Base-by-base conservation (phyloP, 2,888 invertebrate species). In the Spodoptera picta region DNA sequence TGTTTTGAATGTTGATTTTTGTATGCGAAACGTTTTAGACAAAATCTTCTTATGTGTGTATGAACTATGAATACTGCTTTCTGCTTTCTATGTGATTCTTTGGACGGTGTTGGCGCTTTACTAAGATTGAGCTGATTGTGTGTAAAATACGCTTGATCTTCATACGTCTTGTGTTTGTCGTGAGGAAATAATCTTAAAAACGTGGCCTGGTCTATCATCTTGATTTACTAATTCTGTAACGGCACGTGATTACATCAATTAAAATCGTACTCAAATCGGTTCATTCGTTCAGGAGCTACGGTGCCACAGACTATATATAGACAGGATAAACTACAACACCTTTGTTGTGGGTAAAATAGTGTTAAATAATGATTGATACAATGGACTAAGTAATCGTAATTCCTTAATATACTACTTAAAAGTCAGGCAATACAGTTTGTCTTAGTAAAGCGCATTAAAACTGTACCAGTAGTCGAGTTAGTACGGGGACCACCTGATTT, bases 401-500 rank as follows among this genome's bases (percentile, higher is more conserved):
- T 27, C 11, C 1, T 6, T 7, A 23, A n/a, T 19, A 19, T 2
- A 19, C 19, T 19, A 19, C 19, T 19, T 19, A 2, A 19, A 19
- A 2, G 19, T 19, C 19, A 19, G 19, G 0, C 19, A 19, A 19
- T 19, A 31, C 23, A 51, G 24, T 6, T 14, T 45, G 5, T 10
- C 36, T 70, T 36, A 48, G 70, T 65, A 49, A 70, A 77, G 65
- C 66, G 63, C 50, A 31, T 12, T 62, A 41, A 11, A 11, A 68
- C 48, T 42, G 43, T 43, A 41, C 56, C 57, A 63, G 57, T 76
- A 72, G 63, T 65, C 75, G 36, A 78, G 62, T 72, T 79, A 82
- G 66, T 80, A 80, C 65, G 52, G 87, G 87, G 85, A 89, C 88
- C 87, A 87, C 83, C 77, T 83, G 73, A 81, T 84, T 83, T 80